Evolutionary conservation across 2,113 vertebrate genomes (phyloP).

Genomic region (Orycteropus afer): DNA sequence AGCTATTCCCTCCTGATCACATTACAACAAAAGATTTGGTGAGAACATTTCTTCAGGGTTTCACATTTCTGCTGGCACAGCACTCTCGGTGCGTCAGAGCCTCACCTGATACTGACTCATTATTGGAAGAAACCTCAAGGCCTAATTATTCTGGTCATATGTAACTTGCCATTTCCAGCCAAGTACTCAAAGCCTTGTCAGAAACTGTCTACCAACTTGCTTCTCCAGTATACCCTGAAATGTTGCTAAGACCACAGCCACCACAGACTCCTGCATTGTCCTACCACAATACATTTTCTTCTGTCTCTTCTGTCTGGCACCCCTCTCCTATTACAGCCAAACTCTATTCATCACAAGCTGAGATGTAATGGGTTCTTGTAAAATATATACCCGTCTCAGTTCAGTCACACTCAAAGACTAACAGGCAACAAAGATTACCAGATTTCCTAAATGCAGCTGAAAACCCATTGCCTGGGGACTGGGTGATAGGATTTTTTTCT

Average conservation of each 20-base stretch:
- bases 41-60: neutral
- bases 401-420: conserved; percentile 25
- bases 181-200: neutral
- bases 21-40: neutral
- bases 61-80: neutral
- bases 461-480: neutral
- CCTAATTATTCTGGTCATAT: neutral
- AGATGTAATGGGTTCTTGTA: neutral
- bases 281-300: neutral
- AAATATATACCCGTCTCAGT: conserved; percentile 11
- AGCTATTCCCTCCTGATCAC: neutral
- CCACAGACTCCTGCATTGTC: neutral
- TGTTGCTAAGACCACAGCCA: neutral
- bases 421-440: neutral
- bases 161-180: conserved; percentile 11
- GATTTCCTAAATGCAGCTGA: conserved; percentile 35
- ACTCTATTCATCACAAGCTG: neutral
- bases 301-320: neutral
- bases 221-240: neutral
- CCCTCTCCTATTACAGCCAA: neutral
- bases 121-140: neutral
- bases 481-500: neutral
- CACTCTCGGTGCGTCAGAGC: neutral
- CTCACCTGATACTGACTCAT: conserved; percentile 57
- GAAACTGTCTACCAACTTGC: neutral